Evolutionary conservation across 2,113 vertebrate species (phyloP).

Genomic region (Lycocorax pyrrhopterus): DNA sequence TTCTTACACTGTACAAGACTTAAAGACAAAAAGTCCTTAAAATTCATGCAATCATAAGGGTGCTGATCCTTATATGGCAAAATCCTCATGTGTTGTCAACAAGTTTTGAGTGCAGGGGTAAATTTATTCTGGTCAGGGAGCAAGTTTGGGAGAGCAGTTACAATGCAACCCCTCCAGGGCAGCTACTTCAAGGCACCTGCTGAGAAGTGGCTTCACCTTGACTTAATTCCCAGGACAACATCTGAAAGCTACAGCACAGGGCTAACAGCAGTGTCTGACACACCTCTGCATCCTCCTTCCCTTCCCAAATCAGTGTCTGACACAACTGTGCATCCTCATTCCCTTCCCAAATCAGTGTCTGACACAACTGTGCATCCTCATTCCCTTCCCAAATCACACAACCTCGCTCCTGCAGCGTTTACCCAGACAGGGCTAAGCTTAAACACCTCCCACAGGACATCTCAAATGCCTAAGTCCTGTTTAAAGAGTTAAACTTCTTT

Average conservation of each 20-base stretch:
- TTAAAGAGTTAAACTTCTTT: background rate
- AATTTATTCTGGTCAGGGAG: background rate
- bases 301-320: background rate
- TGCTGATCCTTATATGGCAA: background rate
- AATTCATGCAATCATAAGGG: background rate
- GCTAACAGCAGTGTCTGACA: background rate
- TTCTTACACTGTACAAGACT: background rate
- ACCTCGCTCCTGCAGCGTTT: background rate
- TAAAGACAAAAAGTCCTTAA: background rate
- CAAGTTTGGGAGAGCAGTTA: background rate
- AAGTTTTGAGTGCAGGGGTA: background rate
- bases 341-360: background rate
- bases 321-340: too few relatives aligned
- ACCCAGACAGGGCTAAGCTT: background rate
- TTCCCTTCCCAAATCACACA: background rate
- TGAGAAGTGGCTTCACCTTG: background rate
- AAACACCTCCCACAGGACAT: background rate
- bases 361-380: too few relatives aligned
- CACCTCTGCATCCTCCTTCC: background rate
- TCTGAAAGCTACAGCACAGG: background rate
- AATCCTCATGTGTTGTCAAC: rapidly evolving
- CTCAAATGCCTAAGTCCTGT: background rate
- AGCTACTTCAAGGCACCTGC: background rate
- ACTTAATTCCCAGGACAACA: background rate
- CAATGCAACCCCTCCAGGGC: background rate